phyloP scores from a whole-genome alignment of 2,888 invertebrate species.

The Sarcophaga rosellei region DNA sequence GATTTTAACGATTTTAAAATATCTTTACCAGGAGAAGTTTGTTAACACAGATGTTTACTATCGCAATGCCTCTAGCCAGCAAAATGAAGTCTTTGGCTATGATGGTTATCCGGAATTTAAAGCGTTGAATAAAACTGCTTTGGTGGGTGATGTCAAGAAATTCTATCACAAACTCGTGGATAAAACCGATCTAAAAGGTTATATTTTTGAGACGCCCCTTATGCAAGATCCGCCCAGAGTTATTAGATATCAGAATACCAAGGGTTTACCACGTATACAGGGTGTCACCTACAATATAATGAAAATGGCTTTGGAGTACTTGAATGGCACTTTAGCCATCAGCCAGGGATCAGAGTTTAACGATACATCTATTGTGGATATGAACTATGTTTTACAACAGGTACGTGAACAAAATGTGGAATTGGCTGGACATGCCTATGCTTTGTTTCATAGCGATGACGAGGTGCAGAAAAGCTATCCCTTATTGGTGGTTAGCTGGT shows the following conservation, averaged over 20 bases:
- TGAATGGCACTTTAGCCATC: slow-evolving; percentile 72
- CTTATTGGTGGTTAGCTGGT: slow-evolving; percentile 75
- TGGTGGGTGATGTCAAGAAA: slow-evolving; percentile 30
- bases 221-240: slow-evolving; percentile 73
- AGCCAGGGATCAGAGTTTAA: slow-evolving; percentile 21
- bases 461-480: slow-evolving; percentile 75
- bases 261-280: slow-evolving; percentile 24
- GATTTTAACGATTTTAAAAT: slow-evolving; percentile 6
- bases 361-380: slow-evolving; percentile 69
- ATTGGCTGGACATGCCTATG: slow-evolving; percentile 75
- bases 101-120: slow-evolving; percentile 27
- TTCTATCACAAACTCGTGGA: slow-evolving; percentile 35
- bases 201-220: slow-evolving; percentile 72
- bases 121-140: slow-evolving; percentile 31
- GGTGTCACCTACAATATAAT: slow-evolving; percentile 68
- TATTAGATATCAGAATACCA: slow-evolving; percentile 65
- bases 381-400: slow-evolving; percentile 74
- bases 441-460: slow-evolving; percentile 73
- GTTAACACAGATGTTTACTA: slow-evolving; percentile 50
- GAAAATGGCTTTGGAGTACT: slow-evolving; percentile 70
- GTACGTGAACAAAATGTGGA: slow-evolving; percentile 70
- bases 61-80: slow-evolving; percentile 28
- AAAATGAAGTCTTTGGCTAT: slow-evolving; percentile 45
- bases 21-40: slow-evolving; percentile 47
- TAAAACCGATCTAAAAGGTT: slow-evolving; percentile 71